Base-by-base conservation (phyloP, 2,797 vertebrate genomes). In the Tangara arthus region DNA sequence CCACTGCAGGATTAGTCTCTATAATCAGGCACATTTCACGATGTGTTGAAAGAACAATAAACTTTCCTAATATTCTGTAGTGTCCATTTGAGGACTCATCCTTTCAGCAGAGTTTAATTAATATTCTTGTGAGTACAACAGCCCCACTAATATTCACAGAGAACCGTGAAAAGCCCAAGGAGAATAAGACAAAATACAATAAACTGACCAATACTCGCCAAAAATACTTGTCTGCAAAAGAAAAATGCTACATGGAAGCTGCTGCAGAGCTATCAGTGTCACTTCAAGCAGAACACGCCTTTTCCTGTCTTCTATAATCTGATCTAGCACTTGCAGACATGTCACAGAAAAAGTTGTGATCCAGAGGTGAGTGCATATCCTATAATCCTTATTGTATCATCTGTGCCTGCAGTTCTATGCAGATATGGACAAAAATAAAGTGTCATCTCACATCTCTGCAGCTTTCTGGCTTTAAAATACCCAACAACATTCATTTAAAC, bases 251-350 rank as follows among this genome's bases (percentile, higher is more conserved):
- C 47, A 50, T 46, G 71, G 69, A 93, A 87, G 65, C 89, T 71
- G 83, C 66, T 71, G 75, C 88, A 88, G 65, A 96, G 68, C 46
- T 41, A 59, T 56, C 91, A 90, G 44, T 4, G 71, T 32, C 82
- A 78, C 55, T 90, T 90, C 17, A 87, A 87, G 87, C 14, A 47
- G 87, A 93, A 94, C 95, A 96, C 92, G 22, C 96, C 96, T 95
- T 94, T 97, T 97, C 96, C 96, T 96, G 96, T 94, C 87, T 86
- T 93, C 92, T 91, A 88, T 84, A 94, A 96, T 96, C 95, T 94
- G 95, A 96, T 96, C 87, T 71, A 93, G 84, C 93, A 19, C 76
- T 94, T 77, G 88, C 78, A 96, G 75, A 73, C 42, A 55, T 34
- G 68, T 69, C 81, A 81, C 79, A 94, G 82, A 90, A 82, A 63